A percentile compares a stretch with the other conserved stretches of the same genome.
Conservation (phyloP, 2,888 invertebrate genomes). For the Automeris io region DNA sequence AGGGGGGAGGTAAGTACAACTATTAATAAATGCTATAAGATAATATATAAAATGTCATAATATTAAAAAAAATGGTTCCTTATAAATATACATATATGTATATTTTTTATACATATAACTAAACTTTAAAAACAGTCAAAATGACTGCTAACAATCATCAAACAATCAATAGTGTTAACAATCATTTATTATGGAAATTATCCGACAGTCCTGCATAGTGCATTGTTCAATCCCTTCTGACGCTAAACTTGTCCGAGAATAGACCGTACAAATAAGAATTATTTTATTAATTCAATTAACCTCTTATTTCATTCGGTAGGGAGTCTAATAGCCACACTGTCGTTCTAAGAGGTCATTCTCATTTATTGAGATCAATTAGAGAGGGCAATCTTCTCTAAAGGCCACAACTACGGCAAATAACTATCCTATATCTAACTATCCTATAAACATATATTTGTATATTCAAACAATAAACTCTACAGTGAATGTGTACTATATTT, state of each 20-base stretch:
- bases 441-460: too few species aligned
- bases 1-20: too few species aligned
- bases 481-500: neutral
- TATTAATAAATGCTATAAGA: too few species aligned
- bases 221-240: neutral
- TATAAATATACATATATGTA: too few species aligned
- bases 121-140: too few species aligned
- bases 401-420: conserved; percentile 11
- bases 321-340: conserved; percentile 45
- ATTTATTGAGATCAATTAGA: conserved; percentile 63
- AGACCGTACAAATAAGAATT: conserved; percentile 18
- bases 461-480: neutral
- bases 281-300: conserved; percentile 63
- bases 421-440: neutral
- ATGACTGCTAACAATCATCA: too few species aligned
- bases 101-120: too few species aligned
- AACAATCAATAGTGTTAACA: too few species aligned
- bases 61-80: too few species aligned
- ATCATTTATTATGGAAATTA: too few species aligned
- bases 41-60: too few species aligned
- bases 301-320: conserved; percentile 53
- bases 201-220: too few species aligned
- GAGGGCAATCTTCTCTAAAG: conserved; percentile 10
- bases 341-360: conserved; percentile 50
- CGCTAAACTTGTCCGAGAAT: neutral